These are phyloP conservation scores for Papilio polytes DNA, from an alignment of 1,140 invertebrate genomes.

Conservation along the genomic window DNA sequence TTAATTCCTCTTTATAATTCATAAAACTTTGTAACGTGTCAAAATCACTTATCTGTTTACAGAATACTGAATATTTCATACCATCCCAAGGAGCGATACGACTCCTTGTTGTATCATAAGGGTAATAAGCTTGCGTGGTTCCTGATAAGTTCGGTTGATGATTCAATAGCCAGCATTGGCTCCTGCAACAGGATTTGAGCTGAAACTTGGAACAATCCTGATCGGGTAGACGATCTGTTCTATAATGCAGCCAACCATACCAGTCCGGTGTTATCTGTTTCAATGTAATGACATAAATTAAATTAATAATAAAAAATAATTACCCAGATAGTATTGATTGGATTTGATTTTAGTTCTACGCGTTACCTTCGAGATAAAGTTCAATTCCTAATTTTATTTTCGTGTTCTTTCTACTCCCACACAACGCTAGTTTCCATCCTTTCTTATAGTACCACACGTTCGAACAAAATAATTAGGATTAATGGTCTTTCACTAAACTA, in stretches of 20 bases:
- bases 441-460: too few species aligned
- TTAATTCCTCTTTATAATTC: neutral
- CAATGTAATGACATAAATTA: neutral
- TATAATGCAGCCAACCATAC: slow-evolving; percentile 94
- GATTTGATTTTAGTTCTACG: too few species aligned
- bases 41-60: neutral
- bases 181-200: slow-evolving; percentile 50
- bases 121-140: slow-evolving; percentile 60
- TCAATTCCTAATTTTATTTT: neutral
- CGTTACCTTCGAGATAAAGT: too few species aligned
- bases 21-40: neutral
- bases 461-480: too few species aligned
- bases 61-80: slow-evolving; percentile 42
- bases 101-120: slow-evolving; percentile 59
- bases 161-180: slow-evolving; percentile 58
- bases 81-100: slow-evolving; percentile 67
- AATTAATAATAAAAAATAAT: neutral
- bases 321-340: too few species aligned
- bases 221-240: slow-evolving; percentile 89
- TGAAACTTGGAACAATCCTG: slow-evolving; percentile 64
- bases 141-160: slow-evolving; percentile 60
- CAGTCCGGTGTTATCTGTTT: slow-evolving; percentile 93
- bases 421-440: too few species aligned
- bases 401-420: too few species aligned
- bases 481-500: too few species aligned